Evolutionary conservation across 2,888 invertebrate genomes (phyloP), one percentile per base, ranked within the genome.

Genomic region (Ormyrus pomaceus): DNA sequence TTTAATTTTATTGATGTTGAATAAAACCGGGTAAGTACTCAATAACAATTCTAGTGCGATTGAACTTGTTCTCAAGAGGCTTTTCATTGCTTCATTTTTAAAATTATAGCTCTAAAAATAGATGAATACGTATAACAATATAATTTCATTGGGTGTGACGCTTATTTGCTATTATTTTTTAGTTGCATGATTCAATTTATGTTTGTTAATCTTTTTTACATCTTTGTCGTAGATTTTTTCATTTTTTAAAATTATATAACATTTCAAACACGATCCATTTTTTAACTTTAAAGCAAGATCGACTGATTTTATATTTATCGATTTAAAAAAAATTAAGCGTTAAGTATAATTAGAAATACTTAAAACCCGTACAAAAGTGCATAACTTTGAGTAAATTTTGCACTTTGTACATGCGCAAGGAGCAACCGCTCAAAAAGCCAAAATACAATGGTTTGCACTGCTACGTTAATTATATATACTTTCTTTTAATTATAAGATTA

Each of bases 191-290:
- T 68, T 73, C 70, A 34, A 34, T 34, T 34, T 34, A 13, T 62
- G n/a, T 53, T 10, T 51, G 45, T 48, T 7, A 5, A 46, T 34
- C 19, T 72, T 11, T 59, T 59, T 56, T 58, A 66, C 19, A 76
- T 76, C 80, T 80, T 80, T 76, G 80, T 80, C 76, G 80, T 76
- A 71, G 55, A 9, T 53, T 68, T 64, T 46, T 13, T 70, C 5
- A 48, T 55, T 55, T 64, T 66, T 68, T 69, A 51, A 70, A 59
- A 59, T 55, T 5, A 8, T 34, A 34, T 69, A 80, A 11, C 66
- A 71, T 53, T 75, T 66, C 53, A 64, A 75, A 75, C 69, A 71
- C 74, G 59, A 71, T 66, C 65, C 75, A 66, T 61, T 66, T 77
- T 64, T 10, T 53, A 45, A 56, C n/a, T 62, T 72, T 48, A 68